Percentiles rank a stretch among this genome's conserved stretches.
These are phyloP conservation scores for Catagonus wagneri DNA, from an alignment of 2,113 vertebrate genomes.

Conservation along the genomic window DNA sequence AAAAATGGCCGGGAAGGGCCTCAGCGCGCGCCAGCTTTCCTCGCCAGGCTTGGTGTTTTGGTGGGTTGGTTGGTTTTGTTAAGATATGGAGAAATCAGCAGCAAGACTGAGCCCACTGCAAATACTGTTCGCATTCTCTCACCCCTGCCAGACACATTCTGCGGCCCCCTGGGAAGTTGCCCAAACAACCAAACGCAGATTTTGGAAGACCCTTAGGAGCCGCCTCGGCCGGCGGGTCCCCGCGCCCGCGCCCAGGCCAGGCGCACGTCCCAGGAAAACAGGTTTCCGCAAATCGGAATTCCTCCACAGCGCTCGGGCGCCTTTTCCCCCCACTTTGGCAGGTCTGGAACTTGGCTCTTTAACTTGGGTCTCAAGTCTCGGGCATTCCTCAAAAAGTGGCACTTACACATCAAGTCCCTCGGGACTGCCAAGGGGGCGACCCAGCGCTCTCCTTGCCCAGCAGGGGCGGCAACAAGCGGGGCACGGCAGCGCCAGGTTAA, in stretches of 20 bases:
- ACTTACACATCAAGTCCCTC: constrained; percentile 42
- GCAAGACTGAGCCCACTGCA: background rate
- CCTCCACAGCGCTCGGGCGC: background rate
- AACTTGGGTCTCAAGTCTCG: background rate
- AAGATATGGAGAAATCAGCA: background rate
- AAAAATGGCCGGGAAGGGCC: background rate
- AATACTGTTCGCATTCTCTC: background rate
- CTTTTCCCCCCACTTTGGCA: background rate
- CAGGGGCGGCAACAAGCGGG: background rate
- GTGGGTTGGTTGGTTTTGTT: background rate
- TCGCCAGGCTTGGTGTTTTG: background rate
- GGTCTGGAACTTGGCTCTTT: background rate
- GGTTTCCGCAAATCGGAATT: background rate
- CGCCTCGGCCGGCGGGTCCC: background rate
- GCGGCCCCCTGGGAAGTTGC: background rate
- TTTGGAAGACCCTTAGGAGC: background rate
- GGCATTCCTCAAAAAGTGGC: constrained; percentile 23
- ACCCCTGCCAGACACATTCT: background rate
- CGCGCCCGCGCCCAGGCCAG: background rate
- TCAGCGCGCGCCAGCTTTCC: background rate
- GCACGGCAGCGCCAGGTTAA: constrained; percentile 49
- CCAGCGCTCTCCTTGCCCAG: background rate
- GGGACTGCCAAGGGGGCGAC: background rate
- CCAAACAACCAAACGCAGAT: background rate
- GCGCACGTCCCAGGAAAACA: background rate